phyloP scores from a whole-genome alignment of 2,797 vertebrate species.

The Cheirogaleus major region DNA sequence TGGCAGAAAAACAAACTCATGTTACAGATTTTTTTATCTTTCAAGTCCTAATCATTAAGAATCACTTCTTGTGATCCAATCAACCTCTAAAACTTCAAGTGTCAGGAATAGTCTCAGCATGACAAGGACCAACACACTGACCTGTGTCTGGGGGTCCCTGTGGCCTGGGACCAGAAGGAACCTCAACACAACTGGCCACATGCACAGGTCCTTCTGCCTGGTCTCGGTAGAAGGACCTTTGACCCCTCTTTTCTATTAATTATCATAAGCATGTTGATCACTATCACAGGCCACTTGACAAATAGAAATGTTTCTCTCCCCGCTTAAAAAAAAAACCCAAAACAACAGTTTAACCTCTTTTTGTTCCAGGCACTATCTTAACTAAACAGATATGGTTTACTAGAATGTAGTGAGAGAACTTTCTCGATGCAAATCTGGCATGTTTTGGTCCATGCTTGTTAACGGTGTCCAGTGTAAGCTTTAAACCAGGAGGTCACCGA shows the following conservation, averaged over 20 bases:
- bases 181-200: slow-evolving; percentile 5
- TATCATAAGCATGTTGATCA: background rate
- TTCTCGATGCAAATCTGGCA: background rate
- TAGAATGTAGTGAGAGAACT: slow-evolving; percentile 24
- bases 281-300: slow-evolving; percentile 28
- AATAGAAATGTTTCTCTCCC: slow-evolving; percentile 67
- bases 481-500: slow-evolving; percentile 97
- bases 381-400: slow-evolving; percentile 56
- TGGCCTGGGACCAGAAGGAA: background rate
- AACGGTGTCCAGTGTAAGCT: slow-evolving; percentile 96
- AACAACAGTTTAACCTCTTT: slow-evolving; percentile 60
- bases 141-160: background rate
- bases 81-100: background rate
- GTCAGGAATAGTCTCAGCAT: background rate
- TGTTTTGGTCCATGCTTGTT: slow-evolving; percentile 43
- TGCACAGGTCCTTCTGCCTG: background rate
- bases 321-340: slow-evolving; percentile 55
- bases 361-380: slow-evolving; percentile 81
- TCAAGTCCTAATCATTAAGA: slow-evolving; percentile 57
- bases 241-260: background rate
- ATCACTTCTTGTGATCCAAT: slow-evolving; percentile 21
- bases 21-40: slow-evolving; percentile 75
- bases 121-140: background rate
- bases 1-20: slow-evolving; percentile 80
- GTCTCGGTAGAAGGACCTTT: background rate